Percentiles rank a stretch among this genome's conserved stretches.
These are phyloP conservation scores for Lepus townsendii DNA, from an alignment of 2,797 vertebrate genomes.

Conservation along the genomic window DNA sequence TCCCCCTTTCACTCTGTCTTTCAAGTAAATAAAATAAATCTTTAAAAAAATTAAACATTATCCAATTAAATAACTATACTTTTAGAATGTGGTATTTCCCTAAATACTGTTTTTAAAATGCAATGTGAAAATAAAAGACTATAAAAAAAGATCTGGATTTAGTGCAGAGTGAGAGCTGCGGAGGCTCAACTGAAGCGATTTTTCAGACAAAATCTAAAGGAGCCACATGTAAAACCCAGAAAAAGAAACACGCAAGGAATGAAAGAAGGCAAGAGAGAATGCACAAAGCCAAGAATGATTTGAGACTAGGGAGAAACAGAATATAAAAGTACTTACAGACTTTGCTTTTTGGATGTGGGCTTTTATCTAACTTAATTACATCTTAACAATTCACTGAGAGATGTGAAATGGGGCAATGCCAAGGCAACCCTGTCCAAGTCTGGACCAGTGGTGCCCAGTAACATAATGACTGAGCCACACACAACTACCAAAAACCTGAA, in stretches of 20 bases:
- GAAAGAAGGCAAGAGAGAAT: not conserved
- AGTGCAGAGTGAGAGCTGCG: not conserved
- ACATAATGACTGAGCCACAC: not conserved
- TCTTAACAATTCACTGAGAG: not conserved
- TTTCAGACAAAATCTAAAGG: slow-evolving; percentile 11
- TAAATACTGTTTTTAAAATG: not conserved
- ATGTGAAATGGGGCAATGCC: not conserved
- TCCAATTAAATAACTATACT: not conserved
- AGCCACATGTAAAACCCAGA: not conserved
- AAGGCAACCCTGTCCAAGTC: not conserved
- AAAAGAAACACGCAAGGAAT: slow-evolving; percentile 11
- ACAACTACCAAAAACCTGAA: not conserved
- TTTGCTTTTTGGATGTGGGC: slow-evolving; percentile 22
- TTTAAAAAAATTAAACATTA: not conserved
- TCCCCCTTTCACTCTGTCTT: too few species aligned
- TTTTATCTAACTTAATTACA: not conserved
- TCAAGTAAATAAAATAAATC: not conserved
- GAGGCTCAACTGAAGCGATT: not conserved
- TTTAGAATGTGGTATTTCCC: not conserved
- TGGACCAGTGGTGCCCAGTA: not conserved
- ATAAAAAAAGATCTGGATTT: not conserved
- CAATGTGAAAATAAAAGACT: slow-evolving; percentile 1
- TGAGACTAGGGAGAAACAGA: not conserved
- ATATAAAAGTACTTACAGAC: not conserved
- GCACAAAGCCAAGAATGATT: not conserved